phyloP scores from a whole-genome alignment of 2,113 vertebrate genomes.

The Oenanthe oenanthe region DNA sequence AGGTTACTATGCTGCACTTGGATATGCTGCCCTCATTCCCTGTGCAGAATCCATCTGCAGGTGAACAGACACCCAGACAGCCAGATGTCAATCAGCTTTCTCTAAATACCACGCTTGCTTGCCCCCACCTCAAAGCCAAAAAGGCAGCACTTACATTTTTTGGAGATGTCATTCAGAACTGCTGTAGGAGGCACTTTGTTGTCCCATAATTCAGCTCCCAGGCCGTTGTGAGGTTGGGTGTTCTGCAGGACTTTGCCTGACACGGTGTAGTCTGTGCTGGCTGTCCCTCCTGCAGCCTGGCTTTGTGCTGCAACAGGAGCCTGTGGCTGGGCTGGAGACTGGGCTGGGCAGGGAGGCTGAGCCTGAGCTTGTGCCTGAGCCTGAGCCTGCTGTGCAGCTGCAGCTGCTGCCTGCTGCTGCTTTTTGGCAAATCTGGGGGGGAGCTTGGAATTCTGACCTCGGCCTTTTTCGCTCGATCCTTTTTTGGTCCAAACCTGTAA shows the following conservation, averaged over 20 bases:
- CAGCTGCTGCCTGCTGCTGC: constrained; percentile 79
- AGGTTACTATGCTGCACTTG: neutral
- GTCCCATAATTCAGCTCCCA: constrained; percentile 93
- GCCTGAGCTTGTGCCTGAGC: constrained; percentile 69
- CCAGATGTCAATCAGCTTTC: neutral
- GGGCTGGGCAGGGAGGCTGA: constrained; percentile 41
- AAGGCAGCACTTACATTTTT: constrained; percentile 86
- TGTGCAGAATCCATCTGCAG: neutral
- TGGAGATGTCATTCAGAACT: constrained; percentile 88
- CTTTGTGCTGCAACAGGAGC: constrained; percentile 52
- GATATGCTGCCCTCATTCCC: neutral
- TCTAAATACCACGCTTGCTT: neutral
- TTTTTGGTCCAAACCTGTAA: constrained; percentile 95
- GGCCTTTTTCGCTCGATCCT: constrained; percentile 87
- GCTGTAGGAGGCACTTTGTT: constrained; percentile 86
- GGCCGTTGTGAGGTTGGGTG: constrained; percentile 78
- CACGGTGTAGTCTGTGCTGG: constrained; percentile 80
- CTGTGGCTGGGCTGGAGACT: constrained; percentile 67
- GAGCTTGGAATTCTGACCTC: constrained; percentile 90
- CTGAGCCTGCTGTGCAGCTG: constrained; percentile 64
- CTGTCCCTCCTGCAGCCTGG: constrained; percentile 58
- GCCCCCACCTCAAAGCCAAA: neutral
- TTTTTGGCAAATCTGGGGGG: constrained; percentile 98
- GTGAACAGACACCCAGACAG: neutral
- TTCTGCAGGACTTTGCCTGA: constrained; percentile 78